phyloP scores from a whole-genome alignment of 1,140 invertebrate genomes.

The Marisa cornuarietis region DNA sequence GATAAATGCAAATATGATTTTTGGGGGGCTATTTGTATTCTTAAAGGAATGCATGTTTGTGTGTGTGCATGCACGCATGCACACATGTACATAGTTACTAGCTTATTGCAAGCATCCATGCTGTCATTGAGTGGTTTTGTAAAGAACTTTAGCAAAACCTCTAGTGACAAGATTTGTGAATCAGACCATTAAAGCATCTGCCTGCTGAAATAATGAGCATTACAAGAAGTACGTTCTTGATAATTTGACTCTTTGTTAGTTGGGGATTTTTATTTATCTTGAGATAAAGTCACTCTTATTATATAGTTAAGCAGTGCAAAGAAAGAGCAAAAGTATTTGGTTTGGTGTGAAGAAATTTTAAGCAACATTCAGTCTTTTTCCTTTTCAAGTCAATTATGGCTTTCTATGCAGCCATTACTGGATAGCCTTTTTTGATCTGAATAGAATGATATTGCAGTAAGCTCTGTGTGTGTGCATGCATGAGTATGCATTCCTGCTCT shows the following conservation, averaged over 20 bases:
- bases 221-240: not conserved
- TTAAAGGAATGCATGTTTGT: not conserved
- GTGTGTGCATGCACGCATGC: not conserved
- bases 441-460: not conserved
- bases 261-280: not conserved
- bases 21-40: not conserved
- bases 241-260: not conserved
- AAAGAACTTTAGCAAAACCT: too few species aligned
- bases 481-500: not conserved
- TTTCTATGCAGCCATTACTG: not conserved
- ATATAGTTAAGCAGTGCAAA: not conserved
- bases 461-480: slow-evolving; percentile 2
- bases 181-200: not conserved
- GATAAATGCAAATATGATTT: too few species aligned
- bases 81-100: not conserved
- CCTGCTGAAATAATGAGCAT: not conserved
- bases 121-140: not conserved
- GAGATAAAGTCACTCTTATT: too few species aligned
- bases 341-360: not conserved
- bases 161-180: not conserved
- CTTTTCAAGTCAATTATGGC: not conserved
- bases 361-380: not conserved
- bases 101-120: too few species aligned
- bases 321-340: not conserved
- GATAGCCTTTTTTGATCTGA: not conserved